These are phyloP conservation scores for Danio kyathit DNA, from an alignment of 2,797 vertebrate genomes.

Conservation along the genomic window DNA sequence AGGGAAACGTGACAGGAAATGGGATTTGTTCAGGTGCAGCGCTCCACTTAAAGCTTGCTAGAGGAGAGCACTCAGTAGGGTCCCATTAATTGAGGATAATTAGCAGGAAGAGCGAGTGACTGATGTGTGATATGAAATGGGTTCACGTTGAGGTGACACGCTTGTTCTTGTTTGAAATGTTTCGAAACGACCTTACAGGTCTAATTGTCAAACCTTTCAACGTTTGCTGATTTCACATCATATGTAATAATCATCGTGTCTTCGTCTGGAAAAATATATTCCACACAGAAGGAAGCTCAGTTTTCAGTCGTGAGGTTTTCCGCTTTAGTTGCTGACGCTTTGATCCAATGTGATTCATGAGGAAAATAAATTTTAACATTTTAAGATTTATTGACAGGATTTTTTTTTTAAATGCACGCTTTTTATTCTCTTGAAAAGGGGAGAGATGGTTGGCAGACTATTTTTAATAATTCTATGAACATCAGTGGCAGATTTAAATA, in stretches of 20 bases:
- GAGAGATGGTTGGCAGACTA: slow-evolving; percentile 12
- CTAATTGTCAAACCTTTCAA: slow-evolving; percentile 12
- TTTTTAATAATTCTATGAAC: slow-evolving; percentile 37
- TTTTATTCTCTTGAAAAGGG: slow-evolving; percentile 8
- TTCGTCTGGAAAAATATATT: slow-evolving; percentile 27
- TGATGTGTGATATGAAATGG: slow-evolving; percentile 48
- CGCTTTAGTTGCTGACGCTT: not conserved
- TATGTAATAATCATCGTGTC: slow-evolving; percentile 3
- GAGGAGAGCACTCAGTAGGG: slow-evolving; percentile 49
- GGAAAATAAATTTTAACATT: slow-evolving; percentile 13
- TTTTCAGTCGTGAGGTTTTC: slow-evolving; percentile 22
- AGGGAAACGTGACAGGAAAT: slow-evolving; percentile 53
- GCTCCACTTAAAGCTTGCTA: slow-evolving; percentile 55
- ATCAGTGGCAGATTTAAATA: slow-evolving; percentile 19
- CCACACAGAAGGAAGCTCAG: slow-evolving; percentile 15
- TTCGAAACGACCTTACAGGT: slow-evolving; percentile 28
- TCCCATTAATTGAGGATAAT: slow-evolving; percentile 53
- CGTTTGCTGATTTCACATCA: slow-evolving; percentile 36
- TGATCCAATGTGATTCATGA: slow-evolving; percentile 10
- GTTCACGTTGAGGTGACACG: slow-evolving; percentile 52
- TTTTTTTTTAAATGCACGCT: not conserved
- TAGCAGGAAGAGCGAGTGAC: slow-evolving; percentile 15
- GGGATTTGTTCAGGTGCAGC: slow-evolving; percentile 56
- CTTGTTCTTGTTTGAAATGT: slow-evolving; percentile 43
- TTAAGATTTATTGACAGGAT: not conserved